Conservation (phyloP, 2,113 vertebrate genomes). For the Alexandromys fortis region DNA sequence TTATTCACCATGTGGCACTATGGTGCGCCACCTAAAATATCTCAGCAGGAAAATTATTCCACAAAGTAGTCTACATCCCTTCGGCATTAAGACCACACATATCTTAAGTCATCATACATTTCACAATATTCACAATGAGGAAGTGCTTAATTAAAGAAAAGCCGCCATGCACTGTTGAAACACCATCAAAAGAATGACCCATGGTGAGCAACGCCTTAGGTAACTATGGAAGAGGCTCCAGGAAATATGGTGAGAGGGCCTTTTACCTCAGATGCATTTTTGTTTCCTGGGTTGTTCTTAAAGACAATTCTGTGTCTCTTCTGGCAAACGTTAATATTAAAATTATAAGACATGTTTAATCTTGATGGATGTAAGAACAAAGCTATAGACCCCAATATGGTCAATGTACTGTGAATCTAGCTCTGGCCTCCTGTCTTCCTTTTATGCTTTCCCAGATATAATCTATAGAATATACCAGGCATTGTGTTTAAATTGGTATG, state of each 20-base stretch:
- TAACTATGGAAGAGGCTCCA: background rate
- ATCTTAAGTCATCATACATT: slow-evolving; percentile 54
- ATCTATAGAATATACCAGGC: background rate
- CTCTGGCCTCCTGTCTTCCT: background rate
- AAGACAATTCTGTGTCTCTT: background rate
- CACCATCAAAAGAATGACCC: background rate
- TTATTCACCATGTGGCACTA: background rate
- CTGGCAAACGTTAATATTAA: background rate
- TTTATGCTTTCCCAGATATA: background rate
- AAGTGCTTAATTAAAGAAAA: slow-evolving; percentile 21
- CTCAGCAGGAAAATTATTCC: slow-evolving; percentile 43
- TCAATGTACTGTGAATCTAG: background rate
- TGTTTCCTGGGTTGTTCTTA: background rate
- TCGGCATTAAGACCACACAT: slow-evolving; percentile 50
- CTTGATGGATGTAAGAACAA: background rate
- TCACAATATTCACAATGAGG: background rate
- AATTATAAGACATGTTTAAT: background rate
- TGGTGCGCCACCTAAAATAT: background rate
- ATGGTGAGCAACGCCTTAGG: background rate
- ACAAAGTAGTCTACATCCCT: background rate
- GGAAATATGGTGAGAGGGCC: background rate
- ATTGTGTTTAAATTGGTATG: background rate
- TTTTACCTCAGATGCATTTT: background rate
- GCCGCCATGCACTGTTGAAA: rapidly evolving
- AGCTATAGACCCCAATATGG: background rate